Base-by-base conservation (phyloP, 1,140 invertebrate genomes). In the Cyrtorhinus lividipennis region DNA sequence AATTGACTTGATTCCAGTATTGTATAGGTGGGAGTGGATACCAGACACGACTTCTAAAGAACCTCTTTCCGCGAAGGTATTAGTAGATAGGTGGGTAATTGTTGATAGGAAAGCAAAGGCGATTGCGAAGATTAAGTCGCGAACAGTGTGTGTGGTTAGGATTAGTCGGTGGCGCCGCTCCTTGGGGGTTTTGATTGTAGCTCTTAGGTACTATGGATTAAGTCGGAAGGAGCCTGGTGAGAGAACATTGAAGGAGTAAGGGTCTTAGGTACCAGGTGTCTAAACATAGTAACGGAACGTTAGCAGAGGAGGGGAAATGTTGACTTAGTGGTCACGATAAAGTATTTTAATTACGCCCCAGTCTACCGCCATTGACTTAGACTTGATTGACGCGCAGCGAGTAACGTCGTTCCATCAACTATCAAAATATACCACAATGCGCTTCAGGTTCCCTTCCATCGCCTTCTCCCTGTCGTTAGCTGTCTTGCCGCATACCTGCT, bases 271-370 rank as follows among this genome's bases (percentile, higher is more conserved):
- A 59, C 24, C 58, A 59, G 58, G 58, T 59, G 58, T 59, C 58
- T 59, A 59, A 59, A 59, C 58, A 59, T 53, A 53, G 48, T 22
- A 53, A 22, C 48, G 20, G 48, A 53, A 22, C 20, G 48, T n/a
- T n/a, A n/a, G n/a, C n/a, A n/a, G 48, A 5, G 48, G 5, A 30
- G 58, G 27, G 58, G 58, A 26, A 27, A 27, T 59, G 58, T 59
- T 59, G 58, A 59, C 58, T 59, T 59, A 27, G 58, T 30, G 58
- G 58, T 59, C 58, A 12, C 24, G 58, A 59, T 59, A 59, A 59
- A 59, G 58, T 59, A 59, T 59, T 59, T 30, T 59, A 59, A 59
- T 59, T 59, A 59, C 58, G 2, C 58, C 24, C 24, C 24, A 26
- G 24, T 26, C 58, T 59, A 12, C 58, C 26, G 27, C 27, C 58